A percentile compares a stretch with the other conserved stretches of the same genome.
These are phyloP conservation scores for Sesamia nonagrioides DNA, from an alignment of 1,140 invertebrate genomes.

Conservation along the genomic window DNA sequence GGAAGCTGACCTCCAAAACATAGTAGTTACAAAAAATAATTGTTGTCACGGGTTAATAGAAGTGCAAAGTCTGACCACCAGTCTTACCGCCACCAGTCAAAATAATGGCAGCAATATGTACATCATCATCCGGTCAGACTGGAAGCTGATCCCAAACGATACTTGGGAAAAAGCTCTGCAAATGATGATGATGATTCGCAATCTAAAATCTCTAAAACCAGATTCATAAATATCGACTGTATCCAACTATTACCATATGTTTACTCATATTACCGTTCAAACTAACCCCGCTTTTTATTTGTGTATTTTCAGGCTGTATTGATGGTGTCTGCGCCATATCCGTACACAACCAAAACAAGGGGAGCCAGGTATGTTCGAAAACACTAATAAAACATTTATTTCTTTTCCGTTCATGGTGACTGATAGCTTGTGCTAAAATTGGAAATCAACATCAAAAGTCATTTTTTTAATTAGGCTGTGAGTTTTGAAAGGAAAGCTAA, in stretches of 20 bases:
- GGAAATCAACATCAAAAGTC: no score
- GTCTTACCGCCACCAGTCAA: no score
- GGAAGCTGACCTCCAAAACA: no score
- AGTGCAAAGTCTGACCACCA: no score
- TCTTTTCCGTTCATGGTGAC: not conserved
- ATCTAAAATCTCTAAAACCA: not conserved
- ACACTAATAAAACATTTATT: not conserved
- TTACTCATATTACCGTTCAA: not conserved
- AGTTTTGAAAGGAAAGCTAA: not conserved
- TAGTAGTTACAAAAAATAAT: no score
- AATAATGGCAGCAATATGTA: no score
- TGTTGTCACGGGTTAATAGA: no score
- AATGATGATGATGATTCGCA: no score
- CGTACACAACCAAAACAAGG: not conserved
- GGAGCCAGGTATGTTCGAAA: slow-evolving; percentile 2
- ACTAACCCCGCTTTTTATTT: slow-evolving; percentile 12
- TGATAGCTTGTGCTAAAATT: no score
- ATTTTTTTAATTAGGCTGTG: not conserved
- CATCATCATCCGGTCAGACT: no score
- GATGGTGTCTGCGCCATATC: slow-evolving; percentile 23
- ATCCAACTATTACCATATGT: slow-evolving; percentile 20
- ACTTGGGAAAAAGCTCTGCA: no score
- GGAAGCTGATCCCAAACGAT: no score
- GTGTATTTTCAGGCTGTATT: slow-evolving; percentile 23
- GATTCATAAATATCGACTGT: not conserved